These are phyloP conservation scores for Metridium senile DNA, from an alignment of 92 coral and sea anemone genomes.

Conservation along the genomic window DNA sequence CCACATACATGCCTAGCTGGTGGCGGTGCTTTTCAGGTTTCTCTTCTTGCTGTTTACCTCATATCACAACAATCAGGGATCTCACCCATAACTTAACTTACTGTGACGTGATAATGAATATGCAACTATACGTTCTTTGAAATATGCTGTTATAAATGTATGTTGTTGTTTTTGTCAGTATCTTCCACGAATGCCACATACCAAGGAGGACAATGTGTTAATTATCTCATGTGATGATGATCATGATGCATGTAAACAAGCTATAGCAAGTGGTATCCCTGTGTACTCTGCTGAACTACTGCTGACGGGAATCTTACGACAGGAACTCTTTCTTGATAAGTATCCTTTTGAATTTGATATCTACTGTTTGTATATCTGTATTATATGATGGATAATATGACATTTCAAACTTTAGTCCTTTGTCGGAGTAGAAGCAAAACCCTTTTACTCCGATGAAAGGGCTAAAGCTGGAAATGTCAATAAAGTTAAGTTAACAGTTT, in stretches of 20 bases:
- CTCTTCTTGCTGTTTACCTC: too few species aligned
- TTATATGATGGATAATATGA: too few species aligned
- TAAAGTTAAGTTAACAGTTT: too few species aligned
- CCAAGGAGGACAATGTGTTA: conserved; percentile 52
- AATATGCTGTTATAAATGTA: background rate
- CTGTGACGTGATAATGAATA: too few species aligned
- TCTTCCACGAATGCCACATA: conserved; percentile 72
- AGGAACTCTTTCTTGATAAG: conserved; percentile 77
- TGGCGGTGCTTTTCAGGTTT: too few species aligned
- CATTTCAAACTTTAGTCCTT: too few species aligned
- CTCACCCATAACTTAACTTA: background rate
- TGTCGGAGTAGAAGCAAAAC: too few species aligned
- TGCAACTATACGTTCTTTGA: too few species aligned
- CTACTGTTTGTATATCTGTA: background rate
- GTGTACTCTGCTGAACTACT: conserved; percentile 86
- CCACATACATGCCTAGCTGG: too few species aligned
- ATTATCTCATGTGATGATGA: conserved; percentile 90
- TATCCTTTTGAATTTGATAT: conserved; percentile 61
- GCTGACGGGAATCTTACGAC: conserved; percentile 82
- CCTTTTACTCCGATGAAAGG: too few species aligned
- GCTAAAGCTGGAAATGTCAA: too few species aligned
- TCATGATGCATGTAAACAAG: conserved; percentile 60
- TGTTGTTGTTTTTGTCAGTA: conserved; percentile 37
- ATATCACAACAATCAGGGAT: too few species aligned
- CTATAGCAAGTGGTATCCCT: conserved; percentile 65